Base-by-base conservation (phyloP, 1,140 invertebrate genomes). In the Colletes latitarsis region DNA sequence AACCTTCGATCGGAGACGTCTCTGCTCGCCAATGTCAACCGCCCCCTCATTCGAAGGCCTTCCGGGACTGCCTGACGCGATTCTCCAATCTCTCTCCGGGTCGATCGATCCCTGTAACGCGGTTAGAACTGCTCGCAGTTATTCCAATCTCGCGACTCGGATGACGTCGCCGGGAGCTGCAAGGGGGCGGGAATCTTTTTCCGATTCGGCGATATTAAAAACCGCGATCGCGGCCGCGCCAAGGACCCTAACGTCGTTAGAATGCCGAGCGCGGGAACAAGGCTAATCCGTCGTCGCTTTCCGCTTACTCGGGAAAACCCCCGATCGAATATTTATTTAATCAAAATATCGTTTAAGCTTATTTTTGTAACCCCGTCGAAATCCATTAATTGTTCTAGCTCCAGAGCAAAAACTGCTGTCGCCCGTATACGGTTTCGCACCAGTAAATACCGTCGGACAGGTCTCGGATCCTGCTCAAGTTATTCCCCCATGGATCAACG, bases 51-150 rank as follows among this genome's bases (percentile, higher is more conserved):
- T 12, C 69, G 41, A 75, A 73, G 57, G 53, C 53, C 53, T 30
- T 73, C 60, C 43, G 55, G 57, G 57, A 73, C 57, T 49, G 46
- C 14, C 52, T 53, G 21, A 53, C 21, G 14, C 69, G 12, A 19
- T 71, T 57, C 3, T 12, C 30, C 69, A 4, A 57, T 57, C 17
- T 39, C 3, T 43, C 6, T 14, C 21, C 57, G 41, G n/a, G 41
- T 39, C 39, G 52, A n/a, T 1, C n/a, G 58, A 62, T 49, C 19
- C 41, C 21, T 21, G 10, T 62, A 52, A 73, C 71, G 41, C 58
- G 58, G 71, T 72, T 60, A n/a, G 39, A 71, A 15, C 57, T 21
- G 49, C n/a, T 53, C n/a, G 19, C 8, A 21, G 43, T 75, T 75
- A 66, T 75, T 66, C 64, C 46, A 21, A 66, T 63, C 46, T 52